These are phyloP conservation scores for Camponotus floridanus DNA, from an alignment of 1,140 invertebrate genomes.

Conservation along the genomic window DNA sequence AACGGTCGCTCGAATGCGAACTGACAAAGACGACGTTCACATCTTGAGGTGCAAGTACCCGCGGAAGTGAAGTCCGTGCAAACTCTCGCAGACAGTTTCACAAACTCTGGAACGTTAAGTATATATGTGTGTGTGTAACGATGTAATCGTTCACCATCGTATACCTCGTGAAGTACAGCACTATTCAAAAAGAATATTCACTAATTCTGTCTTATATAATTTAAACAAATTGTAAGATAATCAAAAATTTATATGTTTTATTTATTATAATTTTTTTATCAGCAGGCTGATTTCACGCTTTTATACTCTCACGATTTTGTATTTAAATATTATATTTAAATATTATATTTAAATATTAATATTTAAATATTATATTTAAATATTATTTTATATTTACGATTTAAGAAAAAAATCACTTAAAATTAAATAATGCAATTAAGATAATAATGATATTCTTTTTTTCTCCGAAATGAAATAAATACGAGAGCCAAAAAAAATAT, in stretches of 20 bases:
- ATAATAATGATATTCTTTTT: neutral
- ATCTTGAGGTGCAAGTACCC: constrained; percentile 59
- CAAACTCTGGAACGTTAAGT: constrained; percentile 40
- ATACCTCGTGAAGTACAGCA: constrained; percentile 21
- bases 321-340: neutral
- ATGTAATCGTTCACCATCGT: constrained; percentile 54
- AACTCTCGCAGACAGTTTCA: constrained; percentile 66
- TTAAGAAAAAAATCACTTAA: too few species aligned
- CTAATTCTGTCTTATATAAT: neutral
- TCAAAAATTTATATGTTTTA: too few species aligned
- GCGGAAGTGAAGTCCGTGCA: constrained; percentile 58
- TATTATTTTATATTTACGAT: too few species aligned
- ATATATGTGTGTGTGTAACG: constrained; percentile 39
- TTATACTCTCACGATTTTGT: neutral
- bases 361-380: neutral
- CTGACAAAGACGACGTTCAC: constrained; percentile 55
- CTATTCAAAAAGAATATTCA: constrained; percentile 21
- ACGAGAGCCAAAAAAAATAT: neutral
- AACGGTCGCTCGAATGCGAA: constrained; percentile 21
- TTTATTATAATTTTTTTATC: constrained; percentile 2
- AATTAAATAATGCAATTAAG: too few species aligned
- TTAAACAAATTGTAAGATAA: neutral
- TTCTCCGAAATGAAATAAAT: neutral
- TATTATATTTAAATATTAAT: neutral
- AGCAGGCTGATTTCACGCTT: neutral